Evolutionary conservation across 1,140 invertebrate species (phyloP), one percentile per base, ranked within the genome.

Genomic region (Drosophila dunni): DNA sequence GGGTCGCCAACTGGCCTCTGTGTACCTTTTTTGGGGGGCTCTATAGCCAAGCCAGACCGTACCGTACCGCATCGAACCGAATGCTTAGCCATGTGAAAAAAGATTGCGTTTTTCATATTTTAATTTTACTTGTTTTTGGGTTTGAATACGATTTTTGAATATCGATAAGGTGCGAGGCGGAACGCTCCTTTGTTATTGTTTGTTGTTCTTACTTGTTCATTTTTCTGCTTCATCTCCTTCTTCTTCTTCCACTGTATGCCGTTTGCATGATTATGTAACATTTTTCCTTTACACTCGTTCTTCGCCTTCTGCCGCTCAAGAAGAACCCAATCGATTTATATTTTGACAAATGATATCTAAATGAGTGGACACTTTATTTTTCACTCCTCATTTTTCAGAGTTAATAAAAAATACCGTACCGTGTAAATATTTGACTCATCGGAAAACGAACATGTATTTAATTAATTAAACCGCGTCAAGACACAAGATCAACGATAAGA

Each of bases 71-170:
- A 46, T 20, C 29, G 38, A 56, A 56, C 68, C 72, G 57, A 78
- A 83, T 88, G 84, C 74, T 78, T 83, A 84, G 80, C 80, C 84
- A 88, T 88, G 84, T 88, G 84, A 88, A 86, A 89, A 89, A 73
- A 89, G 80, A 89, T 88, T 89, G 84, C 84, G 84, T 88, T 88
- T 78, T 89, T 88, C 84, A 84, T 88, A 89, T 88, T 88, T 88
- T 78, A 88, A 89, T 88, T 89, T 89, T 83, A 83, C 83, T 88
- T 82, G 79, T 79, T 79, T 69, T 29, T 69, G 76, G 51, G 78
- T 83, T 80, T 62, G 74, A 72, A 69, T 80, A 88, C 84, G 84
- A 88, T 88, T 88, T 82, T 81, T 69, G 84, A 89, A 88, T 88
- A 89, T 84, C 84, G 83, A 88, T 89, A 88, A 89, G 83, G 73